Evolutionary conservation across 2,113 vertebrate species (phyloP).

Genomic region (Hippocampus guttulatus): DNA sequence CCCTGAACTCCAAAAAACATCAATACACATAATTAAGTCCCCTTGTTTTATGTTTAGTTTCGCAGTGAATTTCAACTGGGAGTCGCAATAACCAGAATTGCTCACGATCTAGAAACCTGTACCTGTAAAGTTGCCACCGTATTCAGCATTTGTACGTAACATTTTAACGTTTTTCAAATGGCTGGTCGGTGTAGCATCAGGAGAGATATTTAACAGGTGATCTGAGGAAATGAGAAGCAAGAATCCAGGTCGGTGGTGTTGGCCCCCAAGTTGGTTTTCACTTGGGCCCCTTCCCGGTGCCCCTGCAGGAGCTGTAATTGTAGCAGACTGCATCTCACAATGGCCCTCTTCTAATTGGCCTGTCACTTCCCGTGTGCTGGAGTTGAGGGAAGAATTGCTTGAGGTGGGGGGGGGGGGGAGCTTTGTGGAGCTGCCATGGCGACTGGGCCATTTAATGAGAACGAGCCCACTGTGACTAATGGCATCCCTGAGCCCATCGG

Average conservation of each 20-base stretch:
- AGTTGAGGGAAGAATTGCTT: slow-evolving; percentile 8
- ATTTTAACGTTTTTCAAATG: no score
- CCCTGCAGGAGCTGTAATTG: slow-evolving; percentile 61
- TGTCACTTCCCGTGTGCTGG: slow-evolving; percentile 64
- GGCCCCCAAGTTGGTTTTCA: not conserved
- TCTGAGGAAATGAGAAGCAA: not conserved
- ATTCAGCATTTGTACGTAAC: no score
- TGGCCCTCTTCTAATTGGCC: slow-evolving; percentile 73
- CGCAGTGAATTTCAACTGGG: no score
- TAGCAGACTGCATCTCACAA: slow-evolving; percentile 68
- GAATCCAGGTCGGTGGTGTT: not conserved
- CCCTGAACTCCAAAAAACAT: no score
- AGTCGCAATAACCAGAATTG: no score
- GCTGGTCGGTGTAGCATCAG: no score
- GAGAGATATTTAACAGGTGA: not conserved
- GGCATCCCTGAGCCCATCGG: slow-evolving; percentile 72
- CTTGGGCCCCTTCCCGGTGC: no score
- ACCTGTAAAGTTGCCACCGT: no score
- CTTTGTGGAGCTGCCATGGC: slow-evolving; percentile 74
- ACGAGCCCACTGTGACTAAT: slow-evolving; percentile 74
- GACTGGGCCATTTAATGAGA: slow-evolving; percentile 74
- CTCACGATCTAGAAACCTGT: no score
- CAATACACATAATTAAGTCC: no score
- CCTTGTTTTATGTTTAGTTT: no score
- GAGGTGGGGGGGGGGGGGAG: slow-evolving; percentile 39